phyloP scores from a whole-genome alignment of 2,113 vertebrate species.

The Cisticola juncidis region DNA sequence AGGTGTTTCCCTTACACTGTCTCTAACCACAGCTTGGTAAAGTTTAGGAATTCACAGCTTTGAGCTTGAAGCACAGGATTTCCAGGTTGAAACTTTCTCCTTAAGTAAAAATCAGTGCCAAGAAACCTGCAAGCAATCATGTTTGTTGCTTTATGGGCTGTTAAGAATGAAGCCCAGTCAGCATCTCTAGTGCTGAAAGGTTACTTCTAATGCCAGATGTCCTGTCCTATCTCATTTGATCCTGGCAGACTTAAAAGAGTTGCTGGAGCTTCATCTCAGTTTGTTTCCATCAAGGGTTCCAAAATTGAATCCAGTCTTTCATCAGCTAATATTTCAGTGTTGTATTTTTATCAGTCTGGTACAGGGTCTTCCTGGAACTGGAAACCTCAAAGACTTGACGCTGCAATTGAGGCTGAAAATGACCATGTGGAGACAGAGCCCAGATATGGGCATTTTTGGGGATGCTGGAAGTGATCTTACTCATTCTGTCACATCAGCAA shows the following conservation, averaged over 20 bases:
- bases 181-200: not conserved
- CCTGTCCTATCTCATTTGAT: not conserved
- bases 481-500: not conserved
- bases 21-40: not conserved
- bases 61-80: not conserved
- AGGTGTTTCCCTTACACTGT: not conserved
- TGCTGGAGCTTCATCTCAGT: not conserved
- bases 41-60: not conserved
- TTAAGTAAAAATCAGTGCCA: not conserved
- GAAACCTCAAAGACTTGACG: not conserved
- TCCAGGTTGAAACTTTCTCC: not conserved
- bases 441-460: not conserved
- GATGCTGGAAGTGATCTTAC: not conserved
- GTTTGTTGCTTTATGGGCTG: not conserved
- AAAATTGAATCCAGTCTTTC: not conserved
- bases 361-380: not conserved
- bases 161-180: not conserved
- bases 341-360: not conserved
- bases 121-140: not conserved
- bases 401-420: not conserved
- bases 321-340: not conserved
- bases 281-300: not conserved
- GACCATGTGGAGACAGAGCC: not conserved
- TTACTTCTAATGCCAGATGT: not conserved
- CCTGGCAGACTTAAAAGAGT: not conserved